These are phyloP conservation scores for Charadrius vociferus DNA, from an alignment of 2,113 vertebrate species.

Conservation along the genomic window DNA sequence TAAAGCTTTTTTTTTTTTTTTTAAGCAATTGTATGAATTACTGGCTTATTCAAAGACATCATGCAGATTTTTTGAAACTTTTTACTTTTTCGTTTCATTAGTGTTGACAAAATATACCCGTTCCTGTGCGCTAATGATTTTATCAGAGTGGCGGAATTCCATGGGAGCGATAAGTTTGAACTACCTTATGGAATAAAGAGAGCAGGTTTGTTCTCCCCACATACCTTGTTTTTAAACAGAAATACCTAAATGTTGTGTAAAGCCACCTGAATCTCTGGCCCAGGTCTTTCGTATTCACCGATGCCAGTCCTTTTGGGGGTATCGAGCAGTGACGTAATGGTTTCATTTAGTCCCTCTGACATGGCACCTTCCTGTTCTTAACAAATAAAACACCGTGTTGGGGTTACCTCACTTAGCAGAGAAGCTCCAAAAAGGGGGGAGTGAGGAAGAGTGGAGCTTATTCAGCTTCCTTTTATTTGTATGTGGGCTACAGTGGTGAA, in stretches of 20 bases:
- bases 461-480: not conserved
- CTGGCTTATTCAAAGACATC: not conserved
- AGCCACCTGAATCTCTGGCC: not conserved
- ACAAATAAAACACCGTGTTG: not conserved
- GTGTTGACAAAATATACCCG: slow-evolving; percentile 69
- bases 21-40: not conserved
- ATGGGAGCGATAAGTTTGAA: slow-evolving; percentile 59
- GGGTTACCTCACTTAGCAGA: not conserved
- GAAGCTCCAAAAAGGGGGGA: not conserved
- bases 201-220: slow-evolving; percentile 69
- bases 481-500: not conserved
- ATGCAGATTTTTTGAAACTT: not conserved
- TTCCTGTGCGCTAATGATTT: slow-evolving; percentile 75
- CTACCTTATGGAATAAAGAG: slow-evolving; percentile 75
- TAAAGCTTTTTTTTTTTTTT: not conserved
- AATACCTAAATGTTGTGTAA: not conserved
- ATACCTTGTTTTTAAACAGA: not conserved
- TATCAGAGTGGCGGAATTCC: slow-evolving; percentile 48
- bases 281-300: not conserved
- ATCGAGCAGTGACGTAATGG: not conserved
- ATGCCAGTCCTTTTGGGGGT: not conserved
- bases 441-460: not conserved
- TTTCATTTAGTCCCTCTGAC: not conserved
- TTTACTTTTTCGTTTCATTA: slow-evolving; percentile 5
- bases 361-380: not conserved